Percentiles rank a stretch among this genome's conserved stretches.
Conservation (phyloP, 2,888 invertebrate species). For the Sympetrum striolatum region DNA sequence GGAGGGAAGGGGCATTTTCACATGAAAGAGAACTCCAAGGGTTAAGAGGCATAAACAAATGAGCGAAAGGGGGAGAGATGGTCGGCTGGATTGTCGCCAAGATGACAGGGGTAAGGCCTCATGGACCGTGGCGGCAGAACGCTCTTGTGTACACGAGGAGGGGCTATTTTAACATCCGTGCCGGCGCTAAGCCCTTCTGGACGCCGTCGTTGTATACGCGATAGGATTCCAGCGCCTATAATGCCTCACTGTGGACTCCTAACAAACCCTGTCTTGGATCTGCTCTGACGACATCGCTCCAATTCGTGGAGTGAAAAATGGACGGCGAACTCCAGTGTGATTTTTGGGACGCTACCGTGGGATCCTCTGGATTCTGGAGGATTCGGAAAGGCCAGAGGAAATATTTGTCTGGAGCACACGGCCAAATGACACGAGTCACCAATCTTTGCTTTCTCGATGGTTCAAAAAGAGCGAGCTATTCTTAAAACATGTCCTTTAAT, state of each 20-base stretch:
- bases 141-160: not conserved
- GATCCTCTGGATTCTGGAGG: too few species aligned
- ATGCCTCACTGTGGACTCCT: not conserved
- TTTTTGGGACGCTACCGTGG: too few species aligned
- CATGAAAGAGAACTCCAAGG: conserved; percentile 7
- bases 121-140: not conserved
- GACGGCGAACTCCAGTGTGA: too few species aligned
- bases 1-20: not conserved
- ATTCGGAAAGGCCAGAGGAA: too few species aligned
- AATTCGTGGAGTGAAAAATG: not conserved
- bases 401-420: too few species aligned
- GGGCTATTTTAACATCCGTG: not conserved
- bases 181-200: not conserved
- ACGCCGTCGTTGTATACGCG: not conserved
- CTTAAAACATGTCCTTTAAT: too few species aligned
- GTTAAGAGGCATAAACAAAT: conserved; percentile 8
- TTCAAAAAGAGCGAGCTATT: too few species aligned
- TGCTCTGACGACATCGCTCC: not conserved
- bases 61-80: not conserved
- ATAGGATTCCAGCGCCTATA: not conserved
- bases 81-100: conserved; percentile 22
- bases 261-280: not conserved
- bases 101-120: not conserved
- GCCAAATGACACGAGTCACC: too few species aligned
- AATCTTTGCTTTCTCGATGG: too few species aligned